Percentiles rank a stretch among this genome's conserved stretches.
phyloP scores from a whole-genome alignment of 2,113 vertebrate genomes.

The Pontoporia blainvillei region DNA sequence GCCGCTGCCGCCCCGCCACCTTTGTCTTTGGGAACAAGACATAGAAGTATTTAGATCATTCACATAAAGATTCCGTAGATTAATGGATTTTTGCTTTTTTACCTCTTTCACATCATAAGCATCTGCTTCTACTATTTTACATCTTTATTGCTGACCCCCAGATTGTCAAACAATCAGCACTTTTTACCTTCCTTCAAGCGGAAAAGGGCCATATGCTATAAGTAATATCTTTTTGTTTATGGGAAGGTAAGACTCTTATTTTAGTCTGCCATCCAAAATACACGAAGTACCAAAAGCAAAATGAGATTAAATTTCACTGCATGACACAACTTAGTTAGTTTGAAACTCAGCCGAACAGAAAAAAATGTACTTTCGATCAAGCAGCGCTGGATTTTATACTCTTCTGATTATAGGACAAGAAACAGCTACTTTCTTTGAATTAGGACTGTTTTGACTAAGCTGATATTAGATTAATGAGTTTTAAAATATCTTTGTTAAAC shows the following conservation, averaged over 20 bases:
- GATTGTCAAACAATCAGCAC: background rate
- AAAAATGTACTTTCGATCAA: background rate
- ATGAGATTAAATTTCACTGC: background rate
- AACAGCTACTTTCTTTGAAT: background rate
- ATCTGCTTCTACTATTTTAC: conserved; percentile 11
- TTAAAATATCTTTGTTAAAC: conserved; percentile 24
- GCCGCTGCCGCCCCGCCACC: no score
- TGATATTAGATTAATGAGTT: background rate
- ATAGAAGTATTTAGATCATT: background rate
- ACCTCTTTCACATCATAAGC: background rate
- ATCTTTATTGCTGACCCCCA: background rate
- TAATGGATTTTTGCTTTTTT: background rate
- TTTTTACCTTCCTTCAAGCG: background rate
- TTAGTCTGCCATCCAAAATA: conserved; percentile 23
- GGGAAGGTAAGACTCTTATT: background rate
- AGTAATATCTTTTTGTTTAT: background rate
- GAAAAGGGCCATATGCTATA: background rate
- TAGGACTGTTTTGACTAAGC: conserved; percentile 34
- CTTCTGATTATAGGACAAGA: conserved; percentile 21
- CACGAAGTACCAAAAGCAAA: conserved; percentile 21
- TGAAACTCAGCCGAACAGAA: background rate
- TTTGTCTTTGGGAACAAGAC: background rate
- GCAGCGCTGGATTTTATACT: background rate
- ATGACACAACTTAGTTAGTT: background rate
- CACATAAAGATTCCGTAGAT: background rate